phyloP scores from a whole-genome alignment of 2,888 invertebrate genomes.

The Crocallis elinguaria region DNA sequence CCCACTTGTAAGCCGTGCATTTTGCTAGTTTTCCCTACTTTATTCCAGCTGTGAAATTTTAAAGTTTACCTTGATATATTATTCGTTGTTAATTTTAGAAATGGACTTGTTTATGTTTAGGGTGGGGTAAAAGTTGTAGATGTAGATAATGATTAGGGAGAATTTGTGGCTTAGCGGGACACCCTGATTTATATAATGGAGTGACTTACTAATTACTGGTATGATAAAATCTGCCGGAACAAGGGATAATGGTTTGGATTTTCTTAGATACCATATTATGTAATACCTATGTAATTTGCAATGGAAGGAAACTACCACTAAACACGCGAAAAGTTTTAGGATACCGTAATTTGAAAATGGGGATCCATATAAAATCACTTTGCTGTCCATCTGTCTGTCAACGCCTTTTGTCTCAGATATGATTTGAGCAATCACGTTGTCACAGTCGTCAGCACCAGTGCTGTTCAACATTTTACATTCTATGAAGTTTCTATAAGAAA shows the following conservation, averaged over 20 bases:
- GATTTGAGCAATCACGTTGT: no score
- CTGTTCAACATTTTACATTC: no score
- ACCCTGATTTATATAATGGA: conserved; percentile 21
- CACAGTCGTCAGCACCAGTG: no score
- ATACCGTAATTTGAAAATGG: no score
- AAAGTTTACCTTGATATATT: conserved; percentile 33
- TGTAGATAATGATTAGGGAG: conserved; percentile 30
- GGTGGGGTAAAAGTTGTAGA: conserved; percentile 26
- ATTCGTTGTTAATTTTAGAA: conserved; percentile 3
- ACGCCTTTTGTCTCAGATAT: no score
- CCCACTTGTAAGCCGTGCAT: conserved; percentile 36
- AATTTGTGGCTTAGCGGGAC: conserved; percentile 20
- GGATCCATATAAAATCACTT: no score
- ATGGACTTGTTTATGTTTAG: conserved; percentile 2
- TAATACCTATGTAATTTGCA: not conserved
- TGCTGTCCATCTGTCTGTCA: no score
- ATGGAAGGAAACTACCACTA: not conserved
- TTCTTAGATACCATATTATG: not conserved
- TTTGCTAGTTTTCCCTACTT: conserved; percentile 34
- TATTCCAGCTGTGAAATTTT: conserved; percentile 29
- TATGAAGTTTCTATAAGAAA: no score
- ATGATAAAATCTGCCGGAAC: conserved; percentile 4
- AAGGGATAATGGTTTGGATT: not conserved
- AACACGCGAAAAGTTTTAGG: no score
- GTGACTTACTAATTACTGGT: conserved; percentile 17